Conservation (phyloP, 2,113 vertebrate genomes). For the Lepisosteus oculatus region DNA sequence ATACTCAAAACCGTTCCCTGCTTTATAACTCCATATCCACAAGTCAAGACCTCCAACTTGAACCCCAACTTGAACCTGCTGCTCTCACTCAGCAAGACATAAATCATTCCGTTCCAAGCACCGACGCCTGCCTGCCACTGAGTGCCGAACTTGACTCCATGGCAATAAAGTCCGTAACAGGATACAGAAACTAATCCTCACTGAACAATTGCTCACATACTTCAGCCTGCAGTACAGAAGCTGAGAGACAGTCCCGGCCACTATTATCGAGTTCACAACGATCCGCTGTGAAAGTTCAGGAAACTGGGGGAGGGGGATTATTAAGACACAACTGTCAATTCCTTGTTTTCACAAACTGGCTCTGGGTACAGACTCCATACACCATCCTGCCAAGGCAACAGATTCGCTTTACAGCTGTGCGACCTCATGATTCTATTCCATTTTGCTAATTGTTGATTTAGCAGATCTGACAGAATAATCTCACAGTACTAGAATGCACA, state of each 20-base stretch:
- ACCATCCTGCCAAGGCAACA: too few species aligned
- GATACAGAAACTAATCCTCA: conserved; percentile 65
- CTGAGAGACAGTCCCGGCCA: conserved; percentile 29
- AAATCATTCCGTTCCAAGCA: conserved; percentile 63
- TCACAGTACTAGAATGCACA: too few species aligned
- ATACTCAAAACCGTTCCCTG: conserved; percentile 9
- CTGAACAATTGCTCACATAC: conserved; percentile 63
- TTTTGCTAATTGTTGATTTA: too few species aligned
- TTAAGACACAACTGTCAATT: conserved; percentile 23
- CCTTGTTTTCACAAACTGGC: neutral
- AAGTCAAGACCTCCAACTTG: conserved; percentile 61
- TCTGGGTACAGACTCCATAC: neutral
- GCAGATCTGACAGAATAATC: too few species aligned
- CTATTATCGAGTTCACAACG: conserved; percentile 22
- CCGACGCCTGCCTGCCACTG: conserved; percentile 48
- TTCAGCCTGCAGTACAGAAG: conserved; percentile 41
- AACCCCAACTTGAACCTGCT: conserved; percentile 60
- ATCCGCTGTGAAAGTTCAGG: conserved; percentile 26
- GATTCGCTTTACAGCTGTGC: too few species aligned
- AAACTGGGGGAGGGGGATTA: conserved; percentile 27
- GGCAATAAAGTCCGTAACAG: conserved; percentile 64
- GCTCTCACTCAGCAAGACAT: conserved; percentile 68
- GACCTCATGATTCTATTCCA: too few species aligned
- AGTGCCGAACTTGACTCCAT: conserved; percentile 60
- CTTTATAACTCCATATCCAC: conserved; percentile 30